Evolutionary conservation across 2,113 vertebrate species (phyloP), one percentile per base, ranked within the genome.

Genomic region (Phycodurus eques): DNA sequence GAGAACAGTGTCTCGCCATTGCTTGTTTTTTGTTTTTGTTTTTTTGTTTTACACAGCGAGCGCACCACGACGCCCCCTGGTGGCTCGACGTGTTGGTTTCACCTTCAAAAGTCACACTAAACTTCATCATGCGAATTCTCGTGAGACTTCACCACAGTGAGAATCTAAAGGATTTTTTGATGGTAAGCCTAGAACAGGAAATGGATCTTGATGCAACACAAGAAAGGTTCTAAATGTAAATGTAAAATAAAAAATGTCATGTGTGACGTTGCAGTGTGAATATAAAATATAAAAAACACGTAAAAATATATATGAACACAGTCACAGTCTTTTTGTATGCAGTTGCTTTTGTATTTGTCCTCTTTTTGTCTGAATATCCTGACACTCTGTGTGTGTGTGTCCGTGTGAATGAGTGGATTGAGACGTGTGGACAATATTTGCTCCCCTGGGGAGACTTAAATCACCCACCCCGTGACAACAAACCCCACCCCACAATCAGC

Each of bases 1-100:
- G 75, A 80, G 84, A 81, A 79, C 82, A 90, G 86, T 91, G 91
- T 92, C 90, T 87, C 82, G 74, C 84, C 82, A 79, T 91, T 89
- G 87, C 87, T 89, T 92, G 27, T 92, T 89, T 92, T 89, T 91
- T 88, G 90, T 87, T 39, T 39, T 39, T 39, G 3, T 1, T 39
- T 39, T 39, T 39, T 39, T n/a, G n/a, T n/a, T n/a, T 84, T 84
- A 39, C 35, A 5, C 35, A 39, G 35, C 35, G 35, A 39, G 35
- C 42, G 4, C 11, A 11, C 10, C 7, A 8, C 4, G 22, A 15
- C 42, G n/a, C 63, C 63, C 43, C n/a, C 63, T 27, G 43, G 5
- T 47, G 43, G 64, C 31, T 31, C 6, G 13, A 15, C 5, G 13
- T 46, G 63, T 46, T 44, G 1, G 5, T 57, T 57, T 60, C 57